Percentiles rank a stretch among this genome's conserved stretches.
These are phyloP conservation scores for Euzophera pinguis DNA, from an alignment of 2,888 invertebrate genomes.

Conservation along the genomic window DNA sequence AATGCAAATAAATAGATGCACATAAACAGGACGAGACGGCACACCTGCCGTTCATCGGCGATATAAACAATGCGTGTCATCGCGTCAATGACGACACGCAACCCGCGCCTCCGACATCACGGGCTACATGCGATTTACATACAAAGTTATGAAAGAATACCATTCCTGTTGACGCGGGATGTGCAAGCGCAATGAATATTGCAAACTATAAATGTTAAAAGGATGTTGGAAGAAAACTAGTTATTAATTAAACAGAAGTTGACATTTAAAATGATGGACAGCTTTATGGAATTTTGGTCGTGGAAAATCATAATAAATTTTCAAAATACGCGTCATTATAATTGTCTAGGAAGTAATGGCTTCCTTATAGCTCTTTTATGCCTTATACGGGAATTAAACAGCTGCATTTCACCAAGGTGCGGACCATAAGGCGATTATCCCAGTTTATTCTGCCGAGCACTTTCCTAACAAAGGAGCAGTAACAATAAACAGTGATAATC, in stretches of 20 bases:
- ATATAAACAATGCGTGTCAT: conserved; percentile 69
- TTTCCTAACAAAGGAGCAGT: conserved; percentile 18
- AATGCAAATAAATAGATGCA: conserved; percentile 75
- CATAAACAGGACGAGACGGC: conserved; percentile 66
- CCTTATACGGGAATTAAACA: conserved; percentile 4
- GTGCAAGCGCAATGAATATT: conserved; percentile 6
- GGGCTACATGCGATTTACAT: conserved; percentile 9
- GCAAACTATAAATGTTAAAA: neutral
- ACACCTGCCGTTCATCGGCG: conserved; percentile 68
- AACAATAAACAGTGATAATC: conserved; percentile 15
- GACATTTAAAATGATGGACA: too few species aligned
- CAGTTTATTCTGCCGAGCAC: conserved; percentile 34
- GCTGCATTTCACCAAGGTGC: conserved; percentile 5
- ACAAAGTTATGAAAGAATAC: conserved; percentile 12
- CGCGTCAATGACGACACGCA: conserved; percentile 40
- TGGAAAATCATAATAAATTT: neutral
- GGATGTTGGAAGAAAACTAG: neutral
- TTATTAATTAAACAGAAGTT: too few species aligned
- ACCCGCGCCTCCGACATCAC: neutral
- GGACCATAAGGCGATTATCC: conserved; percentile 16
- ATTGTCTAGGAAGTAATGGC: neutral
- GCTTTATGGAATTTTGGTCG: too few species aligned
- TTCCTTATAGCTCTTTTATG: conserved; percentile 3
- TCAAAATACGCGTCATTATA: neutral
- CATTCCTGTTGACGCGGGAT: neutral